Conservation (phyloP, 30 jellyfish, hydroid and myxozoan genomes). For the Cassiopea xamachana region DNA sequence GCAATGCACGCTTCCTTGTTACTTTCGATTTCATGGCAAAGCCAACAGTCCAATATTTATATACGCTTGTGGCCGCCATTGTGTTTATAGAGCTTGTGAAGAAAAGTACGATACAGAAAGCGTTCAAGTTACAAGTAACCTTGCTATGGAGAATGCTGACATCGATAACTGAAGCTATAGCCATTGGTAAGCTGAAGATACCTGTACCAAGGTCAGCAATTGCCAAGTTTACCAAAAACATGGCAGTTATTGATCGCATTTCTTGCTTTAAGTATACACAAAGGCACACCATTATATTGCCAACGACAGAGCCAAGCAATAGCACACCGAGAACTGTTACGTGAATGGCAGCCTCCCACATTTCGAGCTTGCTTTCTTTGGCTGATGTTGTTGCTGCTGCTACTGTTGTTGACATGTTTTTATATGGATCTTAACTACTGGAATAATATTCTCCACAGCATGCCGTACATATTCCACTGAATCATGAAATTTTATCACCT, state of each 20-base stretch:
- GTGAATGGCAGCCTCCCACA: slow-evolving; percentile 29
- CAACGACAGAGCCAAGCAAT: slow-evolving; percentile 28
- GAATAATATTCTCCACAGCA: too few species aligned
- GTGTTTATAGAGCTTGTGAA: slow-evolving; percentile 68
- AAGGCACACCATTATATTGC: slow-evolving; percentile 58
- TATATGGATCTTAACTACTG: too few species aligned
- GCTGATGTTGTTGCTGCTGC: background rate
- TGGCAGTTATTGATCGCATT: slow-evolving; percentile 66
- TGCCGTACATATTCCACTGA: too few species aligned
- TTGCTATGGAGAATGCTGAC: slow-evolving; percentile 21
- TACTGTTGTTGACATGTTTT: background rate
- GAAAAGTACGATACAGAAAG: slow-evolving; percentile 56
- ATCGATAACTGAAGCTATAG: slow-evolving; percentile 59
- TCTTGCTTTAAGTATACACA: slow-evolving; percentile 49
- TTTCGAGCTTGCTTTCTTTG: background rate
- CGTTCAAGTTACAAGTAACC: slow-evolving; percentile 58
- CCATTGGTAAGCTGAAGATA: slow-evolving; percentile 62
- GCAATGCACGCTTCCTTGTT: slow-evolving; percentile 21
- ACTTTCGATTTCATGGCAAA: slow-evolving; percentile 28
- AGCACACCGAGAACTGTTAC: slow-evolving; percentile 14
- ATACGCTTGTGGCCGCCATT: slow-evolving; percentile 60
- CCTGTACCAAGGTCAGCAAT: slow-evolving; percentile 75
- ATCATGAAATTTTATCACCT: too few species aligned
- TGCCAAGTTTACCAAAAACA: slow-evolving; percentile 58
- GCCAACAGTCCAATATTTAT: slow-evolving; percentile 59